Percentiles rank a stretch among this genome's conserved stretches.
Conservation (phyloP, 2,888 invertebrate genomes). For the Netelia virgata region DNA sequence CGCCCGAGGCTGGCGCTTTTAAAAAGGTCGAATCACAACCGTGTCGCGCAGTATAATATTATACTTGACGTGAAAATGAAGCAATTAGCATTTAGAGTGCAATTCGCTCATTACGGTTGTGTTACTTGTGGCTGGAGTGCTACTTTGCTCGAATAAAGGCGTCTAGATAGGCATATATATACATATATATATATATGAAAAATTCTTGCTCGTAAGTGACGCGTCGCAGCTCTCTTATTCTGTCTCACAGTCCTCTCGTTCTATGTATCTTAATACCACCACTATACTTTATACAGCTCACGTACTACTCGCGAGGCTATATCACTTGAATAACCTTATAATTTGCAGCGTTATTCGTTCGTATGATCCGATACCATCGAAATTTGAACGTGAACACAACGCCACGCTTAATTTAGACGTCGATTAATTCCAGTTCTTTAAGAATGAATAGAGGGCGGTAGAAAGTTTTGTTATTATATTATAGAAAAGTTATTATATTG, state of each 20-base stretch:
- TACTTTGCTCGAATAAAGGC: constrained; percentile 44
- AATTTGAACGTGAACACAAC: background rate
- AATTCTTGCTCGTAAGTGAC: constrained; percentile 19
- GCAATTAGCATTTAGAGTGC: constrained; percentile 79
- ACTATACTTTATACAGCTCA: constrained; percentile 22
- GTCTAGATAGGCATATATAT: background rate
- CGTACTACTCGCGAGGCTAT: background rate
- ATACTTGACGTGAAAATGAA: constrained; percentile 73
- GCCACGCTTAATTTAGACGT: background rate
- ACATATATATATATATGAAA: constrained; percentile 1
- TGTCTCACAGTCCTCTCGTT: background rate
- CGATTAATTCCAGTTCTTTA: background rate
- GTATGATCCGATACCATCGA: background rate
- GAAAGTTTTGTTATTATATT: background rate
- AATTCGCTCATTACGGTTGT: constrained; percentile 70
- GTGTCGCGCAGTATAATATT: constrained; percentile 12
- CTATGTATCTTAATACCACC: constrained; percentile 4
- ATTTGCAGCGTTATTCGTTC: background rate
- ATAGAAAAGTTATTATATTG: background rate
- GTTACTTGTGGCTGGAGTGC: constrained; percentile 27
- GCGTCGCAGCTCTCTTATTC: constrained; percentile 22
- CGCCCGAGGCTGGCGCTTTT: background rate
- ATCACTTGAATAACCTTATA: background rate
- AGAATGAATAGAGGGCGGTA: background rate
- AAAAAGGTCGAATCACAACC: constrained; percentile 13